Evolutionary conservation across 2,113 vertebrate genomes (phyloP).

Genomic region (Syngnathoides biaculeatus): DNA sequence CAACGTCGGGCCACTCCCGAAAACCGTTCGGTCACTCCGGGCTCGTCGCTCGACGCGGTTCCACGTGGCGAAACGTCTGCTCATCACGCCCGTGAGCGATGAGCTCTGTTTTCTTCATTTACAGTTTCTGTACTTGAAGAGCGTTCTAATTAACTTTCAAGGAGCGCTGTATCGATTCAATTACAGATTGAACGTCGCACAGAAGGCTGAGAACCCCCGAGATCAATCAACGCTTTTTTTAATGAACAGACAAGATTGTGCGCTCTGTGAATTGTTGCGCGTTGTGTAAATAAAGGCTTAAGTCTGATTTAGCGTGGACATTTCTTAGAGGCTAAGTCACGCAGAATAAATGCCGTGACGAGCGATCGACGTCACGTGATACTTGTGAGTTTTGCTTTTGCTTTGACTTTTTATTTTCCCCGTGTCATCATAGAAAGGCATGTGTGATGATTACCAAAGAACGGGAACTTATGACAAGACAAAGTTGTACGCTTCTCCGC

Average conservation of each 20-base stretch:
- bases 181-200: slow-evolving; percentile 49
- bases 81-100: slow-evolving; percentile 7
- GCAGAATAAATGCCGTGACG: neutral
- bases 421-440: neutral
- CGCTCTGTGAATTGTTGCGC: slow-evolving; percentile 2
- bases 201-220: slow-evolving; percentile 14
- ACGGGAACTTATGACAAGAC: neutral
- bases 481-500: too few relatives aligned
- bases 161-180: slow-evolving; percentile 48
- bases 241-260: slow-evolving; percentile 26
- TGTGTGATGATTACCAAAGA: neutral
- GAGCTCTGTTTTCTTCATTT: slow-evolving; percentile 24
- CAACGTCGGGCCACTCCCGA: too few relatives aligned
- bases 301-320: neutral
- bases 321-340: neutral
- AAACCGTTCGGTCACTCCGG: neutral
- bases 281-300: slow-evolving; percentile 11
- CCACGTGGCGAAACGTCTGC: slow-evolving; percentile 7
- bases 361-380: neutral
- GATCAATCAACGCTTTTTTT: slow-evolving; percentile 22
- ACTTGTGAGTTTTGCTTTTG: neutral
- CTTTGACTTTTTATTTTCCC: neutral
- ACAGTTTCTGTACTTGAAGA: slow-evolving; percentile 33
- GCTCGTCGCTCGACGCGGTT: neutral
- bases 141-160: slow-evolving; percentile 49